These are phyloP conservation scores for Notothenia rossii DNA, from an alignment of 2,113 vertebrate genomes.

Conservation along the genomic window DNA sequence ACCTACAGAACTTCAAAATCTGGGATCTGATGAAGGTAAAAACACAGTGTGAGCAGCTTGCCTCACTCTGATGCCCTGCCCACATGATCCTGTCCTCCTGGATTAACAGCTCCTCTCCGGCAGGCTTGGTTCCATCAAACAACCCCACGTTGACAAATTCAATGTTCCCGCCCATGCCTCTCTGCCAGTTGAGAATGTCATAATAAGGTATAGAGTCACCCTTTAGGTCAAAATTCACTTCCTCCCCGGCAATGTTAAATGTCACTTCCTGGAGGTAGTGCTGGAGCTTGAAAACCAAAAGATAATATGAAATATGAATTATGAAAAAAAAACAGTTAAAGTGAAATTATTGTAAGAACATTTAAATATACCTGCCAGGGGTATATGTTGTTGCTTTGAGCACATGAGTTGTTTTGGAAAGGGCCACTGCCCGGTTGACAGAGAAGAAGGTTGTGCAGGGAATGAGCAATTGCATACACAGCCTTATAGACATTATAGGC, in stretches of 20 bases:
- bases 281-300: slow-evolving; percentile 71
- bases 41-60: slow-evolving; percentile 83
- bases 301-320: neutral
- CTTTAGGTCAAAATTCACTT: slow-evolving; percentile 83
- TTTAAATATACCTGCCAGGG: slow-evolving; percentile 82
- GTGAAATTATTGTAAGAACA: neutral
- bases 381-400: slow-evolving; percentile 70
- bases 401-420: slow-evolving; percentile 80
- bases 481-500: slow-evolving; percentile 82
- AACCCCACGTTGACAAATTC: slow-evolving; percentile 81
- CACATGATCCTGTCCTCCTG: slow-evolving; percentile 77
- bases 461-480: slow-evolving; percentile 82
- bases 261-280: slow-evolving; percentile 81
- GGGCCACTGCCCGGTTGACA: slow-evolving; percentile 78
- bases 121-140: slow-evolving; percentile 79
- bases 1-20: slow-evolving; percentile 83
- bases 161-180: slow-evolving; percentile 69
- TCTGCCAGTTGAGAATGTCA: slow-evolving; percentile 86
- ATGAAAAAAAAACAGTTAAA: neutral
- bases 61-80: slow-evolving; percentile 81
- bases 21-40: slow-evolving; percentile 83
- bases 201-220: slow-evolving; percentile 84
- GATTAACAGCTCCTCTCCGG: slow-evolving; percentile 80
- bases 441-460: slow-evolving; percentile 80
- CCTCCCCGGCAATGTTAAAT: slow-evolving; percentile 76